phyloP scores from a whole-genome alignment of 2,888 invertebrate genomes.

The Drosophila paranaensis region DNA sequence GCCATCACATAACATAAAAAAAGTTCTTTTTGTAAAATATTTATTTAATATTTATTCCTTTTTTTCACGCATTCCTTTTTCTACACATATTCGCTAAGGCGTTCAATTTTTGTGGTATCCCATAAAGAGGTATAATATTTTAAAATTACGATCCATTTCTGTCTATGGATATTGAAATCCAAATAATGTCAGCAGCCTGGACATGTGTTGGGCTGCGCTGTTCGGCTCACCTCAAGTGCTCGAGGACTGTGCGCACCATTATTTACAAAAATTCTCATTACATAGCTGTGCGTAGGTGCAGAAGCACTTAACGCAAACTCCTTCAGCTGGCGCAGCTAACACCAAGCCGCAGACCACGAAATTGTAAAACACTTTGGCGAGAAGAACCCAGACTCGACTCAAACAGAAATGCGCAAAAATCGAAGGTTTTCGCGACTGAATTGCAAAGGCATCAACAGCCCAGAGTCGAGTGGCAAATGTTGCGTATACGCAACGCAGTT shows the following conservation, averaged over 20 bases:
- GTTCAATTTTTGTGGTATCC: not conserved
- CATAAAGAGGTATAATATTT: not conserved
- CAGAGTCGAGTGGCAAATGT: constrained; percentile 50
- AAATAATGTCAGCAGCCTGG: constrained; percentile 21
- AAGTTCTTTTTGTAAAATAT: not conserved
- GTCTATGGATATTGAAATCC: constrained; percentile 14
- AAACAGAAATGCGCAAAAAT: constrained; percentile 5
- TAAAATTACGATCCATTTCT: constrained; percentile 30
- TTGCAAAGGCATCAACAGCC: constrained; percentile 43
- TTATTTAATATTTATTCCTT: not conserved
- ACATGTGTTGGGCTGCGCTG: not conserved
- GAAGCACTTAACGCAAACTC: constrained; percentile 46
- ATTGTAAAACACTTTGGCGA: constrained; percentile 23
- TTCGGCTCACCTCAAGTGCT: not conserved
- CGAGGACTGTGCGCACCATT: constrained; percentile 49
- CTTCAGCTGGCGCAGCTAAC: constrained; percentile 28
- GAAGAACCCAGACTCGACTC: not conserved
- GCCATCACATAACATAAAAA: too few species aligned
- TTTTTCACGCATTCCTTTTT: not conserved
- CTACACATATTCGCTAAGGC: not conserved
- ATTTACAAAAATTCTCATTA: constrained; percentile 49
- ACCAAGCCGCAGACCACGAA: constrained; percentile 28
- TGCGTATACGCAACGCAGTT: constrained; percentile 74
- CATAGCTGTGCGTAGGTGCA: constrained; percentile 51
- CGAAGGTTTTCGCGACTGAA: constrained; percentile 40